Conservation (phyloP, 2,888 invertebrate species). For the Philaethria dido region DNA sequence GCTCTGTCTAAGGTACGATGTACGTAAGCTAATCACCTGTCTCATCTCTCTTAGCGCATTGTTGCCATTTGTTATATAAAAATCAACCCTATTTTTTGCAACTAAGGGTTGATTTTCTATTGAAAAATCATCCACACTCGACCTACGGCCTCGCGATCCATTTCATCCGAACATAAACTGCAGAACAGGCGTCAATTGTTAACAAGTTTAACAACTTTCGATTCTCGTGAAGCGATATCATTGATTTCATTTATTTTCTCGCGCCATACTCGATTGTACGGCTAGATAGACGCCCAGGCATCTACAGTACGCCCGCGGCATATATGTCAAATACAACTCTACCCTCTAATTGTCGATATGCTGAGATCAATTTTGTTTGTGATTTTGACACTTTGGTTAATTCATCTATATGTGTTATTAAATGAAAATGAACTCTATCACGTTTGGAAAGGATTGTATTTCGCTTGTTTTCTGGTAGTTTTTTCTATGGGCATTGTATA, state of each 20-base stretch:
- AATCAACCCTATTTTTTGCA: slow-evolving; percentile 49
- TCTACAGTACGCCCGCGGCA: slow-evolving; percentile 55
- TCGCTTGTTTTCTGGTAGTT: slow-evolving; percentile 41
- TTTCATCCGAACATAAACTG: slow-evolving; percentile 81
- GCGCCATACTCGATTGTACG: slow-evolving; percentile 74
- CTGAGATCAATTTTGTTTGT: slow-evolving; percentile 62
- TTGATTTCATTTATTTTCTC: slow-evolving; percentile 79
- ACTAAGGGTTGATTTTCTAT: slow-evolving; percentile 47
- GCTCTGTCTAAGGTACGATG: slow-evolving; percentile 55
- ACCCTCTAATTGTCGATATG: slow-evolving; percentile 55
- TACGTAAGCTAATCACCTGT: slow-evolving; percentile 67
- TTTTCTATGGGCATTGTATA: slow-evolving; percentile 54
- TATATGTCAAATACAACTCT: slow-evolving; percentile 61
- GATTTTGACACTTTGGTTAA: slow-evolving; percentile 69
- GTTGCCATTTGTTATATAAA: slow-evolving; percentile 58
- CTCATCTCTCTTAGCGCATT: slow-evolving; percentile 70
- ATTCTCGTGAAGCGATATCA: slow-evolving; percentile 78
- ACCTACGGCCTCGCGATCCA: slow-evolving; percentile 79
- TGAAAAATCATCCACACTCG: slow-evolving; percentile 49
- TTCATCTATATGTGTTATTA: slow-evolving; percentile 50
- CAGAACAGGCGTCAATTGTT: slow-evolving; percentile 80
- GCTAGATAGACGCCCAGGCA: slow-evolving; percentile 56
- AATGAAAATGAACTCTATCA: slow-evolving; percentile 50
- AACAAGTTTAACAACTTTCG: slow-evolving; percentile 81
- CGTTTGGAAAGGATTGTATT: slow-evolving; percentile 47